Percentiles rank a stretch among this genome's conserved stretches.
These are phyloP conservation scores for Zaprionus inermis DNA, from an alignment of 1,140 invertebrate species.

Conservation along the genomic window DNA sequence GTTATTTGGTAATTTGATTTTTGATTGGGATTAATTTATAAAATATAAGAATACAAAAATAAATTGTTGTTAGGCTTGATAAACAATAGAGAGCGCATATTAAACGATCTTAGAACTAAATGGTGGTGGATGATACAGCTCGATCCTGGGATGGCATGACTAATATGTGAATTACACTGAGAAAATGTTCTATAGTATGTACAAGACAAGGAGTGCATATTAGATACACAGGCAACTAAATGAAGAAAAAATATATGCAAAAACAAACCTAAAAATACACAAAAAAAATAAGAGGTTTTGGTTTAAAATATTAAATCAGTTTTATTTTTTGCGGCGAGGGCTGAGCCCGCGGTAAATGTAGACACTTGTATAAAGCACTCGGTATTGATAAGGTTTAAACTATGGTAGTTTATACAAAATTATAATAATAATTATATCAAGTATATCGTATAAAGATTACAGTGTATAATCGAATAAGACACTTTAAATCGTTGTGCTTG, in stretches of 20 bases:
- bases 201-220: slow-evolving; percentile 10
- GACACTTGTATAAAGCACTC: slow-evolving; percentile 47
- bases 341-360: slow-evolving; percentile 30
- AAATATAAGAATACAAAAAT: slow-evolving; percentile 57
- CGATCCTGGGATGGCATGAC: slow-evolving; percentile 1
- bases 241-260: slow-evolving; percentile 4
- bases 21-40: slow-evolving; percentile 22
- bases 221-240: slow-evolving; percentile 20
- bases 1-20: slow-evolving; percentile 35
- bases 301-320: slow-evolving; percentile 47
- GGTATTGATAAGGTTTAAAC: slow-evolving; percentile 22
- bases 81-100: slow-evolving; percentile 47
- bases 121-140: background rate
- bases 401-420: slow-evolving; percentile 52
- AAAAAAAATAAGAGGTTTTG: slow-evolving; percentile 28
- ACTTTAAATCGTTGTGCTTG: slow-evolving; percentile 46
- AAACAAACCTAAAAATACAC: slow-evolving; percentile 21
- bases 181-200: slow-evolving; percentile 53
- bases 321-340: slow-evolving; percentile 62
- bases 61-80: slow-evolving; percentile 53
- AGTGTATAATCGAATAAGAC: slow-evolving; percentile 27
- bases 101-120: slow-evolving; percentile 45
- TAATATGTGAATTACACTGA: slow-evolving; percentile 59
- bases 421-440: slow-evolving; percentile 32
- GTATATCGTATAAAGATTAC: slow-evolving; percentile 26